phyloP scores from a whole-genome alignment of 2,888 invertebrate species.

The Pelosia muscerda region DNA sequence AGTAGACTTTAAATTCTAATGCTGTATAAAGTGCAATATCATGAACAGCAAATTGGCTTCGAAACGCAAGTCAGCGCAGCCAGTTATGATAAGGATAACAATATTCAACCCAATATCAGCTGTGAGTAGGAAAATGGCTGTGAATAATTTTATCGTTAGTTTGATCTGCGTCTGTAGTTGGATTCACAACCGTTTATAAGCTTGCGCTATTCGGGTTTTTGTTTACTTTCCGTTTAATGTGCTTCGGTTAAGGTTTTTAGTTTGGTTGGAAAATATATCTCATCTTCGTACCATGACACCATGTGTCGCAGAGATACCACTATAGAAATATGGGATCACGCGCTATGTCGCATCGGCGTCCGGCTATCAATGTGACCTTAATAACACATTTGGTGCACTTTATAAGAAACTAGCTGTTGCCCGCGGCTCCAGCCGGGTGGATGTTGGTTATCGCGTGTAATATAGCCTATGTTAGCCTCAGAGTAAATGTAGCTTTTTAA shows the following conservation, averaged over 20 bases:
- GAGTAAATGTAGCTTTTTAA: too few relatives aligned
- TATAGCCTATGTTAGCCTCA: too few relatives aligned
- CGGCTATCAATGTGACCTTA: not conserved
- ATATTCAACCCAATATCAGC: conserved; percentile 26
- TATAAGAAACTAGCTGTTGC: too few relatives aligned
- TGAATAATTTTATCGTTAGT: conserved; percentile 24
- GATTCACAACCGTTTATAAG: not conserved
- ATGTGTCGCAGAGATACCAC: not conserved
- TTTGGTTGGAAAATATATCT: not conserved
- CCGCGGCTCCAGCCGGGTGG: too few relatives aligned
- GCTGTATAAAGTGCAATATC: conserved; percentile 40
- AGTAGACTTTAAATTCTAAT: conserved; percentile 34
- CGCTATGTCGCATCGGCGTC: not conserved
- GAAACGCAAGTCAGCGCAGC: conserved; percentile 36
- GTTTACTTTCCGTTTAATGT: not conserved
- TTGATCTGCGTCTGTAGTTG: not conserved
- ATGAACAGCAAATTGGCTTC: conserved; percentile 40
- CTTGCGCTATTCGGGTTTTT: not conserved
- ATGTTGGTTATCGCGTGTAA: too few relatives aligned
- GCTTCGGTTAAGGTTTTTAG: not conserved
- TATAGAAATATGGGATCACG: not conserved
- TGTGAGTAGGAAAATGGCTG: conserved; percentile 23
- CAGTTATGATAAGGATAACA: conserved; percentile 30
- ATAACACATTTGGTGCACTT: not conserved
- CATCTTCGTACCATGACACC: not conserved